Percentiles rank a stretch among this genome's conserved stretches.
Evolutionary conservation across 2,888 invertebrate genomes (phyloP).

Genomic region (Cosmorhoe ocellata): DNA sequence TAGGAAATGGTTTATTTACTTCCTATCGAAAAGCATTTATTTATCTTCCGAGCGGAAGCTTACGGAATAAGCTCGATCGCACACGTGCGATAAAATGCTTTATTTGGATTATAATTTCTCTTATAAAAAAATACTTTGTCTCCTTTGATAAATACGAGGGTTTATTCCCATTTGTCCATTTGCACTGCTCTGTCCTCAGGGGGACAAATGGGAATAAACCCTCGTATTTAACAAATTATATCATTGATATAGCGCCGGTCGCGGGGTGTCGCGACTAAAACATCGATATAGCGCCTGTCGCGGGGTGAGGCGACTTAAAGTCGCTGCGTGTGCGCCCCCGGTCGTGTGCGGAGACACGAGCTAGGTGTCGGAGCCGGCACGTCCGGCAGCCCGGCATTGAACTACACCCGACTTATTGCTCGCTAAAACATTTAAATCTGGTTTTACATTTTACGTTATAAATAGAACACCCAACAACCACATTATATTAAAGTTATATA

Average conservation of each 20-base stretch:
- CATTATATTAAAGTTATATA: no score
- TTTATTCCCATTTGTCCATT: no score
- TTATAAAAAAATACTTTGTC: no score
- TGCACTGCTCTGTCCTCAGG: no score
- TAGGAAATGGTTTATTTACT: constrained; percentile 55
- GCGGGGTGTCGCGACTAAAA: no score
- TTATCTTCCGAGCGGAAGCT: constrained; percentile 55
- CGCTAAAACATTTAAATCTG: constrained; percentile 15
- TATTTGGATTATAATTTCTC: no score
- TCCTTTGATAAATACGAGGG: no score
- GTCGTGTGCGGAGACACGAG: constrained; percentile 22
- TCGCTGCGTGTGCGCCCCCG: background rate
- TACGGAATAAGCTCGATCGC: constrained; percentile 18
- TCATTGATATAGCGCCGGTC: no score
- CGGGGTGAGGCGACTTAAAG: background rate
- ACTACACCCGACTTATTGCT: constrained; percentile 14
- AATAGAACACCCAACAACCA: no score
- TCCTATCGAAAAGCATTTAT: constrained; percentile 56
- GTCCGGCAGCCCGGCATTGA: constrained; percentile 54
- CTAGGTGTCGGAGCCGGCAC: constrained; percentile 30
- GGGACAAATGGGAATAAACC: no score
- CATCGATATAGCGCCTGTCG: no score
- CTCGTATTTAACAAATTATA: no score
- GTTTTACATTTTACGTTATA: background rate
- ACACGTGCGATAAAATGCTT: constrained; percentile 30